Percentiles rank a stretch among this genome's conserved stretches.
Conservation (phyloP, 2,888 invertebrate species). For the Drosophila cracens region DNA sequence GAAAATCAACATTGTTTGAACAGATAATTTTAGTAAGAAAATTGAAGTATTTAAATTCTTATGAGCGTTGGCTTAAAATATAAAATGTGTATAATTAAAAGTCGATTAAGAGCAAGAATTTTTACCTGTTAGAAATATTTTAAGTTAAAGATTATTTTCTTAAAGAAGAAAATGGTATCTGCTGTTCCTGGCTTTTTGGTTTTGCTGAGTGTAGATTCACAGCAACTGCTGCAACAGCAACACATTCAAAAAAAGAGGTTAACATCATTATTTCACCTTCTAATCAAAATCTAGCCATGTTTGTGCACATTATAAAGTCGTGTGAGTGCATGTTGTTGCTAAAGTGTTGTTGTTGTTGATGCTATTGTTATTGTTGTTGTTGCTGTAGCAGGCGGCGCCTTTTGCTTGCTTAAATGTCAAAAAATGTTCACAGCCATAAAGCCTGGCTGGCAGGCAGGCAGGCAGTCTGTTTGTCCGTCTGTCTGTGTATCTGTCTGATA, state of each 20-base stretch:
- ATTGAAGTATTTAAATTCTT: not conserved
- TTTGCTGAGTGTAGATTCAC: conserved; percentile 18
- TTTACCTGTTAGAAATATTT: not conserved
- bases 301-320: conserved; percentile 57
- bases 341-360: conserved; percentile 6
- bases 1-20: not conserved
- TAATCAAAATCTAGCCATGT: conserved; percentile 74
- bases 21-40: not conserved
- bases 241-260: conserved; percentile 62
- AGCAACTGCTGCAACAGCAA: conserved; percentile 36
- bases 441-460: not conserved
- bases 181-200: not conserved
- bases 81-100: not conserved
- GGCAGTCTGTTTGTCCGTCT: not conserved
- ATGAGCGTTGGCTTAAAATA: not conserved
- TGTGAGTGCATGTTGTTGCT: conserved; percentile 31
- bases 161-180: too few relatives aligned
- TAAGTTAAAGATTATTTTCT: not conserved
- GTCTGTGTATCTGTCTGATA: conserved; percentile 45
- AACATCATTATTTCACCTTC: conserved; percentile 82
- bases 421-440: conserved; percentile 52
- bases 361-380: conserved; percentile 19
- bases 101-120: not conserved
- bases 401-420: conserved; percentile 74
- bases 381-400: conserved; percentile 64